Evolutionary conservation across 2,888 invertebrate genomes (phyloP).

Genomic region (Rotaria macrura): DNA sequence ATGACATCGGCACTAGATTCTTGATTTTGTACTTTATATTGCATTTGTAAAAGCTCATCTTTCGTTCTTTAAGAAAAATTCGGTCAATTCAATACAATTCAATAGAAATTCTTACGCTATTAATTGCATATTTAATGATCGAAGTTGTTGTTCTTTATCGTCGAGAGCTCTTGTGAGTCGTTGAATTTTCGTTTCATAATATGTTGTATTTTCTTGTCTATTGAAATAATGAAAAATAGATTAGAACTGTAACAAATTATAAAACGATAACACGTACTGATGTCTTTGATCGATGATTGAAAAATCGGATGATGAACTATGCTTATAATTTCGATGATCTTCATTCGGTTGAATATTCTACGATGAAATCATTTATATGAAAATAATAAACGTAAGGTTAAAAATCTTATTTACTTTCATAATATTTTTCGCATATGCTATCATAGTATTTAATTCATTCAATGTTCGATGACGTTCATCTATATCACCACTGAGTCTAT

Average conservation of each 20-base stretch:
- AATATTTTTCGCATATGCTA: neutral
- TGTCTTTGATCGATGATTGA: neutral
- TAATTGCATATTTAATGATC: neutral
- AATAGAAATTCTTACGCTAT: neutral
- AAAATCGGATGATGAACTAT: neutral
- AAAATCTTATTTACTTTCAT: neutral
- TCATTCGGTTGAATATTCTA: neutral
- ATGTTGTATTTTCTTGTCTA: neutral
- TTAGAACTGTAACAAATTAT: neutral
- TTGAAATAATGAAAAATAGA: neutral
- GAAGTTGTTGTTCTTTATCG: neutral
- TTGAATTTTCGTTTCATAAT: constrained; percentile 7
- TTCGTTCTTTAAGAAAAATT: neutral
- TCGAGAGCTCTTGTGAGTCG: neutral
- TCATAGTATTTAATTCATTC: constrained; percentile 2
- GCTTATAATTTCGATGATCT: neutral
- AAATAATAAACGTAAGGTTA: neutral
- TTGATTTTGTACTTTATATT: neutral
- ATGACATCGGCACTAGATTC: neutral
- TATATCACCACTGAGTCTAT: neutral
- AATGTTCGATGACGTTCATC: neutral
- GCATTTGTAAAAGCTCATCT: neutral
- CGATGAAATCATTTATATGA: neutral
- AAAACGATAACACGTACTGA: neutral
- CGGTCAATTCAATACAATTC: neutral